Conservation (phyloP, 2,888 invertebrate genomes). For the Chloromyia formosa region DNA sequence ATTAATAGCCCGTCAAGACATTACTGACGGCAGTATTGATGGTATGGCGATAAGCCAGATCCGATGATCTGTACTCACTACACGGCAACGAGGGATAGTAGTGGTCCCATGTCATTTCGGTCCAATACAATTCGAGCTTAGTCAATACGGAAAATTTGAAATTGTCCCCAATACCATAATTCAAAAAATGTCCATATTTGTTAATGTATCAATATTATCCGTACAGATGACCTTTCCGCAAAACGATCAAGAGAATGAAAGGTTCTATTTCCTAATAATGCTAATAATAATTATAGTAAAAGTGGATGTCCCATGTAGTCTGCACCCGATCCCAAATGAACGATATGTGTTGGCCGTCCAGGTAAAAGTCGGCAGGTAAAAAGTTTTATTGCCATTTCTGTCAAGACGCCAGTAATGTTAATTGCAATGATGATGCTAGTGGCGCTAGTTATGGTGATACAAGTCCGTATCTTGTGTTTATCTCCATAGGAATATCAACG, state of each 20-base stretch:
- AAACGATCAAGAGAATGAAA: neutral
- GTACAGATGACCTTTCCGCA: conserved; percentile 12
- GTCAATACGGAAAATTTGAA: conserved; percentile 8
- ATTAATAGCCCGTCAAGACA: conserved; percentile 34
- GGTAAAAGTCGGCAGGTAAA: conserved; percentile 39
- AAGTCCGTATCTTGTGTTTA: conserved; percentile 14
- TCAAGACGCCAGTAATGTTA: conserved; percentile 26
- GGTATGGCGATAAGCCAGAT: conserved; percentile 27
- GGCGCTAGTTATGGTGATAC: conserved; percentile 32
- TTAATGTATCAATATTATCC: conserved; percentile 2
- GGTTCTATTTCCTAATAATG: conserved; percentile 16
- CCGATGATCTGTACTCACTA: too few relatives aligned
- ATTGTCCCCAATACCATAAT: neutral
- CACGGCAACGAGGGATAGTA: too few relatives aligned
- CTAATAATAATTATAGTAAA: conserved; percentile 14
- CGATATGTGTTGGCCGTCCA: neutral
- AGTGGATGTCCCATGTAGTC: neutral
- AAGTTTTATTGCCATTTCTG: conserved; percentile 27
- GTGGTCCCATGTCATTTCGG: too few relatives aligned
- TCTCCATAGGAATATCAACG: neutral
- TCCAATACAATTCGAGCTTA: too few relatives aligned
- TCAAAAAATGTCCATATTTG: neutral
- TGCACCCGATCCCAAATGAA: conserved; percentile 15
- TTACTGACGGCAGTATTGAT: conserved; percentile 30
- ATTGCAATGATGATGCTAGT: conserved; percentile 1